phyloP scores from a whole-genome alignment of 2,888 invertebrate genomes.

The Carcina quercana region DNA sequence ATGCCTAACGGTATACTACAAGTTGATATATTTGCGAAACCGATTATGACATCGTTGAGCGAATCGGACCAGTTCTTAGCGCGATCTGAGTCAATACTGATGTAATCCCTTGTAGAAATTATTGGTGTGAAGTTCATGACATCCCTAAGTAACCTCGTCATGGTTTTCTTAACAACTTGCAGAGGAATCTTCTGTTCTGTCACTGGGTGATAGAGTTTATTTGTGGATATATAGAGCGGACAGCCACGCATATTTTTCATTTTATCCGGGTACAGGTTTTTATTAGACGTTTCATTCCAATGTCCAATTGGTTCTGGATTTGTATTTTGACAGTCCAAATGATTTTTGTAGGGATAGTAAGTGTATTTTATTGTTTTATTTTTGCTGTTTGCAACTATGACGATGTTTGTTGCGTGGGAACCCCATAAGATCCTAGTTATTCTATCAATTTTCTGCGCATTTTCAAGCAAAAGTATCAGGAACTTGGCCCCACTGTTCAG shows the following conservation, averaged over 20 bases:
- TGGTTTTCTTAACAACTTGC: conserved; percentile 40
- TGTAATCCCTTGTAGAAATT: conserved; percentile 38
- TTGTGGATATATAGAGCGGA: conserved; percentile 50
- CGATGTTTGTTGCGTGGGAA: conserved; percentile 36
- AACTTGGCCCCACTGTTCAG: conserved; percentile 39
- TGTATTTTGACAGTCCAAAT: conserved; percentile 40
- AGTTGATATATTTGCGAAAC: conserved; percentile 45
- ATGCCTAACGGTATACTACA: conserved; percentile 44
- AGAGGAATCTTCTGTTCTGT: conserved; percentile 41
- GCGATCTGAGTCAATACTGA: conserved; percentile 44
- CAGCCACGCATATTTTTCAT: conserved; percentile 47
- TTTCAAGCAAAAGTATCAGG: conserved; percentile 34
- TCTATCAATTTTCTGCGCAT: conserved; percentile 29
- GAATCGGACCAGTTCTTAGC: conserved; percentile 51
- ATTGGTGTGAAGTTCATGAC: conserved; percentile 51
- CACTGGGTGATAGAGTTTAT: conserved; percentile 38
- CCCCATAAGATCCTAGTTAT: conserved; percentile 41
- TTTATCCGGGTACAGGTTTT: conserved; percentile 40
- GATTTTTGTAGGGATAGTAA: conserved; percentile 43
- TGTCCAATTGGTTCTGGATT: conserved; percentile 32
- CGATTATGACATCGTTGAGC: conserved; percentile 43
- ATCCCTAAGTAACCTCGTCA: conserved; percentile 36
- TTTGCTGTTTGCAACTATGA: conserved; percentile 29
- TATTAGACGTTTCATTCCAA: conserved; percentile 24
- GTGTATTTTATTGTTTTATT: conserved; percentile 33